Base-by-base conservation (phyloP, 2,888 invertebrate species). In the Lepidochrysops patricia region DNA sequence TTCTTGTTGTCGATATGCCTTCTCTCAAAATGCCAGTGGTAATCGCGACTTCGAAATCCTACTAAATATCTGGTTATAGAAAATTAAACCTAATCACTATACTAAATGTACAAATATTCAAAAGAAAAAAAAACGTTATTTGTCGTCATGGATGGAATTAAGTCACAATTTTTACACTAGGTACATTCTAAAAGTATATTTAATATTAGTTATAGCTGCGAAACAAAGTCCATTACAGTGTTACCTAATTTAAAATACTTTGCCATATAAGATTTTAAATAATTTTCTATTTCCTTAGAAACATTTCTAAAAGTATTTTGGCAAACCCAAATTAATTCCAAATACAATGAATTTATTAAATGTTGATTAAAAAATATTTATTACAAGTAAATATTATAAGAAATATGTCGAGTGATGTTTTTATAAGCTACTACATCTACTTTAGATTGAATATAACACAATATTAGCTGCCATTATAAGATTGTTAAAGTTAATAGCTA, bases 71-170 rank as follows among this genome's bases (percentile, higher is more conserved):
- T 15, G 13, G 37, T 2, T 3, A 23, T 43, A 12, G 23, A 9
- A 23, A 43, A 19, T 23, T 26, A 50, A 50, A 50, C 13, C 50
- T 26, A 50, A 19, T 19, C 27, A 27, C 27, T 54, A 15, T 6
- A 52, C 12, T 43, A 27, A 50, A 13, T 54, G 3, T 32, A 54
- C 15, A 54, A 25, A 26, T 54, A 13, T 15, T 15, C 19, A 19
- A 19, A 52, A 27, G 6, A 6, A 29, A 27, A 27, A 32, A 54
- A 54, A 54, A 50, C n/a, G 15, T 54, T 54, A 54, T 54, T 29
- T 54, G 54, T 32, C 54, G 15, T 54, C 19, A 54, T 54, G 54
- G 54, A 54, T 29, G 54, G 29, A 54, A 32, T 54, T 29, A 19
- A 12, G 9, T 54, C 27, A 5, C 19, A 19, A 32, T 12, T 12